Evolutionary conservation across 2,113 vertebrate genomes (phyloP), one percentile per base, ranked within the genome.

Genomic region (Odontophorus gujanensis): DNA sequence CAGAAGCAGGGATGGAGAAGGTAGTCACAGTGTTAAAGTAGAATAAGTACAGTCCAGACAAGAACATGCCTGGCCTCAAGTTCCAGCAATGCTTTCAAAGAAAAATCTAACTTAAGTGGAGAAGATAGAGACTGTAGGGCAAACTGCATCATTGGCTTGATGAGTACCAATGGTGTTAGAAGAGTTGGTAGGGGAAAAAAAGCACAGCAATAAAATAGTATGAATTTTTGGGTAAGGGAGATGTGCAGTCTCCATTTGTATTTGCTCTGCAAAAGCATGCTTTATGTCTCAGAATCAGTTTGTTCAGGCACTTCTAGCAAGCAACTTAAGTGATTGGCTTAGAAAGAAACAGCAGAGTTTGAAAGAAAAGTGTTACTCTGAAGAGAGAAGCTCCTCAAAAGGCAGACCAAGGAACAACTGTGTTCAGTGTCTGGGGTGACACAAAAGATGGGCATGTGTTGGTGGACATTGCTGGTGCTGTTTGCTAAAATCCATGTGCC

Each of bases 131-230:
- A 50, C 14, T 26, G n/a, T 34, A 47, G 5, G 38, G 15, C n/a
- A 30, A 55, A 48, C 16, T 55, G 9, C 67, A 61, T 8, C 45
- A 11, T 17, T 19, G 11, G 13, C n/a, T 48, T 77, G 42, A 36
- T 7, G 7, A 63, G 22, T 13, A 36, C 4, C 0, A 1, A 16
- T 42, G 15, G 8, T 50, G 6, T 6, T 18, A 42, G 28, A 38
- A 50, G 25, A 57, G 22, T 6, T 30, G 4, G 9, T 47, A 68
- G 50, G 7, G 25, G 14, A 47, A 32, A 51, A 4, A 43, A 36
- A 32, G 24, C 40, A 40, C 40, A 40, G 12, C 40, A 40, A 40
- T 5, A 25, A 51, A 3, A 43, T 34, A 55, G 6, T 7, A 34
- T 38, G 0, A 11, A 38, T 55, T 62, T 61, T 42, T 47, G 69